Conservation (phyloP, 2,113 vertebrate genomes). For the Columbina picui region DNA sequence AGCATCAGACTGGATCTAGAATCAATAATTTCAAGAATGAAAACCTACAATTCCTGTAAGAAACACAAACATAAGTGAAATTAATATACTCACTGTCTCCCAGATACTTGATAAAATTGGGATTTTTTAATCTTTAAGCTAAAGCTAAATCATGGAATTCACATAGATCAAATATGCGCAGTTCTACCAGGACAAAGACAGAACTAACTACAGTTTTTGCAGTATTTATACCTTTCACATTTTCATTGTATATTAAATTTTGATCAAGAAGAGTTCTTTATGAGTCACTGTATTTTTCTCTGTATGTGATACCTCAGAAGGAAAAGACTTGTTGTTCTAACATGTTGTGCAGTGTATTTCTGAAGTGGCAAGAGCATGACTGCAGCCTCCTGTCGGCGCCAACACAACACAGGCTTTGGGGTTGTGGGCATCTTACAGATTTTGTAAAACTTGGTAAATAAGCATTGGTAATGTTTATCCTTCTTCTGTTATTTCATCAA, state of each 20-base stretch:
- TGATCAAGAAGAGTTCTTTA: conserved; percentile 38
- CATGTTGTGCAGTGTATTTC: background rate
- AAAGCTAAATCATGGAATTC: background rate
- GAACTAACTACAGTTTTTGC: background rate
- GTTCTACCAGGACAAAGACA: background rate
- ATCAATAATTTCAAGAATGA: background rate
- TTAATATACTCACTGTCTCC: background rate
- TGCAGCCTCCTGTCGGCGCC: background rate
- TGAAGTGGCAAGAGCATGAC: background rate
- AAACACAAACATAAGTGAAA: background rate
- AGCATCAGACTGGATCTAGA: background rate
- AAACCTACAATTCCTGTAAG: background rate
- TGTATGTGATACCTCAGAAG: background rate
- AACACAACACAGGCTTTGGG: background rate
- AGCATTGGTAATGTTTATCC: background rate
- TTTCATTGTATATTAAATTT: conserved; percentile 42
- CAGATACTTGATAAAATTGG: background rate
- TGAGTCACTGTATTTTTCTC: conserved; percentile 13
- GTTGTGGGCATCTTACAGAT: background rate
- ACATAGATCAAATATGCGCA: background rate
- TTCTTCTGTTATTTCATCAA: background rate
- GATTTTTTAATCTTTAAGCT: background rate
- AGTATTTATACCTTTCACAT: conserved; percentile 21
- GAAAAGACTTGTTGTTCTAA: background rate
- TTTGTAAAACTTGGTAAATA: background rate